These are phyloP conservation scores for Pseudonaja textilis DNA, from an alignment of 2,113 vertebrate genomes.

Conservation along the genomic window DNA sequence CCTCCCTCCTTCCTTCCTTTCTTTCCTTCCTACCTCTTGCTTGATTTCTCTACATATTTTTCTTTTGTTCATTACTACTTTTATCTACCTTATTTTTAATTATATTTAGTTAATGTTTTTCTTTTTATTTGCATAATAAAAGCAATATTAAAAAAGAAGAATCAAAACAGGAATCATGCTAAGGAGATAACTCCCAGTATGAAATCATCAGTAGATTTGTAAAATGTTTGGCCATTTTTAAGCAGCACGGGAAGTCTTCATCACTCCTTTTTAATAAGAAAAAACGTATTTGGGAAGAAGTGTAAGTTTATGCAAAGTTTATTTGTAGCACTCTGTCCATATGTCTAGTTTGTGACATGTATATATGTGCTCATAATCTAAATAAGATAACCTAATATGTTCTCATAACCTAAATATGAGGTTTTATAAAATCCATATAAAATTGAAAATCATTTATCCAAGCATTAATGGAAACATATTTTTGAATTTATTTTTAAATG, in stretches of 20 bases:
- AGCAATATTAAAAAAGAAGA: neutral
- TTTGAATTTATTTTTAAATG: neutral
- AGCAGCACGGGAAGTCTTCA: neutral
- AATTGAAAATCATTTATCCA: neutral
- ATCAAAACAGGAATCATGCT: neutral
- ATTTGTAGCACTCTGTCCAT: neutral
- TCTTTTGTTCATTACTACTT: neutral
- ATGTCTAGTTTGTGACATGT: neutral
- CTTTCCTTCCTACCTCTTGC: neutral
- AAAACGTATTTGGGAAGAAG: neutral
- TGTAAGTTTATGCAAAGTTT: neutral
- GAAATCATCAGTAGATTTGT: neutral
- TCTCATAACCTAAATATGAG: too few species aligned
- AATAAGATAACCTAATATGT: too few species aligned
- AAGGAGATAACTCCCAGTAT: neutral
- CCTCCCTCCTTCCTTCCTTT: too few species aligned
- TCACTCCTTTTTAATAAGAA: neutral
- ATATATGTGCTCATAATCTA: neutral
- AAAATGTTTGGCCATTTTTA: neutral
- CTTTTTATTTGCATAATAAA: neutral
- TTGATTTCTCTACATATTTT: neutral
- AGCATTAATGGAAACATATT: neutral
- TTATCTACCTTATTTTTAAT: neutral
- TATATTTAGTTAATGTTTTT: neutral
- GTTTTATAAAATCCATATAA: neutral